These are phyloP conservation scores for Portunus trituberculatus DNA, from an alignment of 1,140 invertebrate species.

Conservation along the genomic window DNA sequence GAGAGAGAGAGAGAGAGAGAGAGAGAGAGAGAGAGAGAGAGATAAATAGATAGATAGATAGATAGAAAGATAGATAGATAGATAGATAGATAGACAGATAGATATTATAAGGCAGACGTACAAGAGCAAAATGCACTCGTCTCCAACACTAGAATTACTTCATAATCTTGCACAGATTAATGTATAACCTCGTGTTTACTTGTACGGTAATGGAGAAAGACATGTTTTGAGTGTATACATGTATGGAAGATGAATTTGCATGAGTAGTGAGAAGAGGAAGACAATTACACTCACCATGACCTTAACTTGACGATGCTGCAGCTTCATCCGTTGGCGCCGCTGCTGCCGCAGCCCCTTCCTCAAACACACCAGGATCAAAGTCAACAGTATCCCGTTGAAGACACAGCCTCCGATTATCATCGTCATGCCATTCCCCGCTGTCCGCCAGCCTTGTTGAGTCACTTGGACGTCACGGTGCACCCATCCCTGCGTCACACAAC, in stretches of 20 bases:
- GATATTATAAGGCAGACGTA: background rate
- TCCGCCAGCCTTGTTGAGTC: background rate
- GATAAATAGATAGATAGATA: too few species aligned
- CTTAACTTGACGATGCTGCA: background rate
- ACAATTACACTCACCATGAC: background rate
- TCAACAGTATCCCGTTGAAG: conserved; percentile 28
- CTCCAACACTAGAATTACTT: too few species aligned
- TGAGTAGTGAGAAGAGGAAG: background rate
- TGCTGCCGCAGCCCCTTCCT: background rate
- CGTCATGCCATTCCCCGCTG: background rate
- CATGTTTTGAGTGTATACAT: too few species aligned
- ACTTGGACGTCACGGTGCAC: background rate
- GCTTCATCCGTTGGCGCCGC: background rate
- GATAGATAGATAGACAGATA: too few species aligned
- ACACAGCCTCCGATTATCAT: conserved; percentile 1
- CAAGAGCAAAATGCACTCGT: background rate
- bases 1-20: too few species aligned
- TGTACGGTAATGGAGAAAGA: too few species aligned
- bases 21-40: too few species aligned
- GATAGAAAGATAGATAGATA: too few species aligned
- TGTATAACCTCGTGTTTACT: too few species aligned
- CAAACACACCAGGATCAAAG: background rate
- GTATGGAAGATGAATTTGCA: too few species aligned
- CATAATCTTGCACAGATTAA: too few species aligned
- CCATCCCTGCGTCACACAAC: background rate